Percentiles rank a stretch among this genome's conserved stretches.
Conservation (phyloP, 2,113 vertebrate species). For the Murina feae region DNA sequence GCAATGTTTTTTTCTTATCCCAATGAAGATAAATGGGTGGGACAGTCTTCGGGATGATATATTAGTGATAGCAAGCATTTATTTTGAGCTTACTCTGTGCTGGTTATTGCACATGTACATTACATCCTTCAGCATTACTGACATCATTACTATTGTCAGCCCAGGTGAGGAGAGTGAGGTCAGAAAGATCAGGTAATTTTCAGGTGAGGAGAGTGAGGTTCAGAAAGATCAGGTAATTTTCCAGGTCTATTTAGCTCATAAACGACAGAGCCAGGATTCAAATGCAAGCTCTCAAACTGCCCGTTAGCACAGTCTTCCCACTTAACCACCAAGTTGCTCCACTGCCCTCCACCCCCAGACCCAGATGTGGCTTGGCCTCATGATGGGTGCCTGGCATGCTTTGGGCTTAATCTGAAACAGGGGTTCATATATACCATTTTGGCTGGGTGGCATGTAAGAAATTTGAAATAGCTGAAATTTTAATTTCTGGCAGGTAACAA, state of each 20-base stretch:
- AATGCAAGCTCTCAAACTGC: background rate
- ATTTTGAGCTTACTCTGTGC: background rate
- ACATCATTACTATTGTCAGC: background rate
- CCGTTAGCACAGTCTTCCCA: background rate
- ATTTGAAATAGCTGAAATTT: background rate
- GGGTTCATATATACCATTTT: background rate
- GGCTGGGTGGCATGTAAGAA: background rate
- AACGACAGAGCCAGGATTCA: background rate
- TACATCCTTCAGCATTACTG: background rate
- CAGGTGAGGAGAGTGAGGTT: background rate
- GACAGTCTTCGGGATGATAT: background rate
- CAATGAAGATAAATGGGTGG: background rate
- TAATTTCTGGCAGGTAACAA: background rate
- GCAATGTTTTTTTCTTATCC: background rate
- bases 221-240: background rate
- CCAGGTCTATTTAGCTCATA: background rate
- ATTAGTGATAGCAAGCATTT: background rate
- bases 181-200: background rate
- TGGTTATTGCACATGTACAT: accelerated
- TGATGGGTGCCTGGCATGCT: background rate
- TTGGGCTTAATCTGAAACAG: background rate
- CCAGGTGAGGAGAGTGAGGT: background rate
- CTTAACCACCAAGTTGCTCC: background rate
- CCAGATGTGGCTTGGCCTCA: background rate
- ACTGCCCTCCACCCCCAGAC: background rate